Evolutionary conservation across 1,140 invertebrate species (phyloP), one percentile per base, ranked within the genome.

Genomic region (Homalodisca vitripennis): DNA sequence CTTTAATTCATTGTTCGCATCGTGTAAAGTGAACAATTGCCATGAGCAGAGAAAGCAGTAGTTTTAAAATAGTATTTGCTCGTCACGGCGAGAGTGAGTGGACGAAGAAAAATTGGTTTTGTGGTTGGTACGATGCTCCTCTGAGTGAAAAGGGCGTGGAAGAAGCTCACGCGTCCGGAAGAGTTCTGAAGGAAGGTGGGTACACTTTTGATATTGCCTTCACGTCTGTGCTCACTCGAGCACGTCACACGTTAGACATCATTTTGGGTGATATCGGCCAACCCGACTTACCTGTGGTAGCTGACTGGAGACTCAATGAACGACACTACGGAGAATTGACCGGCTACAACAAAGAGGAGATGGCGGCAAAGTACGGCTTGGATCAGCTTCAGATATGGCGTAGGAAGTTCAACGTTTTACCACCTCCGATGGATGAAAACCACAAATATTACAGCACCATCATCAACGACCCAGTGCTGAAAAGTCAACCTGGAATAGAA

Each of bases 31-130:
- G n/a, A n/a, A n/a, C n/a, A n/a, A n/a, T n/a, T n/a, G n/a, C n/a
- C n/a, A n/a, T n/a, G n/a, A n/a, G n/a, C n/a, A n/a, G n/a, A n/a
- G n/a, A n/a, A n/a, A 6, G 48, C 17, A 22, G 48, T 13, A 68
- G 68, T 31, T 94, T 93, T 77, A 90, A 86, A 78, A 92, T 98
- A 84, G 94, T 97, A 68, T 94, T 97, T 90, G 89, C 97, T 73
- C 89, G 95, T 75, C 95, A 98, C 80, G 95, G 95, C 67, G 95
- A 98, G 81, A 97, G 94, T 75, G 93, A 95, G 80, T 98, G 94
- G 93, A 98, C 98, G 80, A 86, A 95, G 76, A 89, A 94, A 75
- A 98, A 97, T 82, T 82, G 92, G 31, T 98, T 97, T 78, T 97
- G 94, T 77, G 95, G 95, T 2, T 98, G 95, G 95, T 94, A 83